A percentile compares a stretch with the other conserved stretches of the same genome.
Evolutionary conservation across 2,113 vertebrate species (phyloP).

Genomic region (Malaclemys terrapin): DNA sequence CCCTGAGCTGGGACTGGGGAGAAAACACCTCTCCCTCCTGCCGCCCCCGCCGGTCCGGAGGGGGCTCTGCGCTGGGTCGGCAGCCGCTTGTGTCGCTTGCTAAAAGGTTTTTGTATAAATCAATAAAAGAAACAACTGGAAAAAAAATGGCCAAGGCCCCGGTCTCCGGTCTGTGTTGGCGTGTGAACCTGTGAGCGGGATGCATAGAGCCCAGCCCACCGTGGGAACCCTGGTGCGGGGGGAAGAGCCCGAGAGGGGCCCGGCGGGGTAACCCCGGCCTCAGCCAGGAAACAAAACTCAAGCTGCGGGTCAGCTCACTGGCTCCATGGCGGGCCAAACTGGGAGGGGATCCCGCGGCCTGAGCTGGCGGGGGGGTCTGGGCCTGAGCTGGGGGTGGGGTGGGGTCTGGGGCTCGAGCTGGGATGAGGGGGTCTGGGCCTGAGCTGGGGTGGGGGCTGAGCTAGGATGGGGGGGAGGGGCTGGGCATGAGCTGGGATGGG

Average conservation of each 20-base stretch:
- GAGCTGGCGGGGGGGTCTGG: accelerated
- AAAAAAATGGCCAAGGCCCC: not conserved
- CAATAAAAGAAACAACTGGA: slow-evolving; percentile 62
- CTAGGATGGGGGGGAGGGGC: too few species aligned
- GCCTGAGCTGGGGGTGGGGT: too few species aligned
- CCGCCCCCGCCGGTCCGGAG: not conserved
- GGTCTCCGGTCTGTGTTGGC: not conserved
- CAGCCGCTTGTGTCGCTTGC: not conserved
- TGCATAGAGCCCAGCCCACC: not conserved
- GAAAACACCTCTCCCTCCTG: not conserved
- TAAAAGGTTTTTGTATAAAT: slow-evolving; percentile 69
- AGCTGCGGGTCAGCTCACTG: too few species aligned
- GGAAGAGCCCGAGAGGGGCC: too few species aligned
- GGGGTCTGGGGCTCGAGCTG: too few species aligned
- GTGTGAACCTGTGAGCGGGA: not conserved
- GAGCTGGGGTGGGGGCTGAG: too few species aligned
- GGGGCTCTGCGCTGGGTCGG: not conserved
- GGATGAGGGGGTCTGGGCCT: too few species aligned
- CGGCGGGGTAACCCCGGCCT: too few species aligned
- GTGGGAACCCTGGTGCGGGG: too few species aligned
- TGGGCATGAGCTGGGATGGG: too few species aligned
- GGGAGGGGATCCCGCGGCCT: not conserved
- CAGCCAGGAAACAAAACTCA: too few species aligned
- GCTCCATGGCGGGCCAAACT: too few species aligned
- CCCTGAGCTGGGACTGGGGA: not conserved